Evolutionary conservation across 2,888 invertebrate species (phyloP), one percentile per base, ranked within the genome.

Genomic region (Panzeria rudis): DNA sequence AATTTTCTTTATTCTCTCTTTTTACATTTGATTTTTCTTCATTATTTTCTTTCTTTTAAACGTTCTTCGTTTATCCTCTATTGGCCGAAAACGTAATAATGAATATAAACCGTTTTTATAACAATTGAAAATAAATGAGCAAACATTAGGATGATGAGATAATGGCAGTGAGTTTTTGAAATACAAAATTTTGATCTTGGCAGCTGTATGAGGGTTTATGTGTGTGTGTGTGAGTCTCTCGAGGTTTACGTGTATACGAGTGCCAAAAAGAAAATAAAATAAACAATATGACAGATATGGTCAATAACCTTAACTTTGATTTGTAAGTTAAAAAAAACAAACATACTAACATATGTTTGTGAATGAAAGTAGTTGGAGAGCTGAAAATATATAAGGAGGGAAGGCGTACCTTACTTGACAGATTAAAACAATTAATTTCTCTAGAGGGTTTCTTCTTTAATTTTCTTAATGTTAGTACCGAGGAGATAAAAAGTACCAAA

Each of bases 71-170:
- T 59, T 25, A 17, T 23, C 25, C 8, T 25, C 47, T 9, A 23
- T 6, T 54, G 47, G 2, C 38, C 52, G 17, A 20, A 54, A 47
- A 50, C 11, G 13, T 52, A 41, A 44, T n/a, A 56, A 56, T 69
- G 47, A 38, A 56, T 47, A 71, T 47, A 54, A 71, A 77, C 13
- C 9, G 64, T 59, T 64, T 69, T 81, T 20, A 32, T 41, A 25
- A 32, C 71, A 71, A 77, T 77, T 66, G 76, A 59, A 71, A 71
- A 77, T 71, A 64, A 72, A 72, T 71, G 71, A 64, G 71, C 38
- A 29, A 41, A 20, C 76, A 72, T 83, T 77, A 72, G 71, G 64
- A 47, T 38, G 81, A 75, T 81, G 76, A 47, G 50, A 62, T 80
- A 80, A 50, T 59, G 59, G n/a, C 50, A 41, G 59, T 38, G 64